Evolutionary conservation across 2,797 vertebrate genomes (phyloP).

Genomic region (Phaenicophaeus curvirostris): DNA sequence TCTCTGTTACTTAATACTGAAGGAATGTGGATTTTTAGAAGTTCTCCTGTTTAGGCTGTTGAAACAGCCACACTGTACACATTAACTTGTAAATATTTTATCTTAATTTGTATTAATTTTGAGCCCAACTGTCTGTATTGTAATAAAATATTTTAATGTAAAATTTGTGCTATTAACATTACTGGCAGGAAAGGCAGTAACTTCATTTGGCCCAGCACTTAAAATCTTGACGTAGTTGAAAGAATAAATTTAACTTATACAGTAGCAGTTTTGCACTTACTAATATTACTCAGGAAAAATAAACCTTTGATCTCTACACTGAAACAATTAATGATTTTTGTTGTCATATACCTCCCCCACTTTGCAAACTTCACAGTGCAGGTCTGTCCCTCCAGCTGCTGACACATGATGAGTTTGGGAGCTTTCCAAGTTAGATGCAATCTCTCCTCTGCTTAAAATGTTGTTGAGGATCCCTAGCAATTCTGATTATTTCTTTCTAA

Average conservation of each 20-base stretch:
- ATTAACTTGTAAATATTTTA: slow-evolving; percentile 79
- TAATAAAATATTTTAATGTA: slow-evolving; percentile 83
- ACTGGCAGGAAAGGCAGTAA: neutral
- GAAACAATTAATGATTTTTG: neutral
- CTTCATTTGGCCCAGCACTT: neutral
- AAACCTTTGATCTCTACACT: neutral
- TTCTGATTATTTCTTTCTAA: neutral
- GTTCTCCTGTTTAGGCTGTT: slow-evolving; percentile 54
- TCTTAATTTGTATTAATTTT: slow-evolving; percentile 80
- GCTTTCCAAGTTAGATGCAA: neutral
- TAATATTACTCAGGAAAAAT: neutral
- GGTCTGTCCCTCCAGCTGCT: neutral
- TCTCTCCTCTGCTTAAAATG: neutral
- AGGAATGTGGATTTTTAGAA: slow-evolving; percentile 47
- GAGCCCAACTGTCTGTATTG: slow-evolving; percentile 70
- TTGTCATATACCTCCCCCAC: neutral
- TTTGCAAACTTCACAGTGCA: neutral
- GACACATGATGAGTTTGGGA: neutral
- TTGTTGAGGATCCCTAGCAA: neutral
- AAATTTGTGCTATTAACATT: neutral
- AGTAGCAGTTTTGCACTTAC: neutral
- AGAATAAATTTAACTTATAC: neutral
- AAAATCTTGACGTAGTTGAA: neutral
- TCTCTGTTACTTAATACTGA: slow-evolving; percentile 19
- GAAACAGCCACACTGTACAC: slow-evolving; percentile 62